Base-by-base conservation (phyloP, 2,113 vertebrate genomes). In the Garra rufa region DNA sequence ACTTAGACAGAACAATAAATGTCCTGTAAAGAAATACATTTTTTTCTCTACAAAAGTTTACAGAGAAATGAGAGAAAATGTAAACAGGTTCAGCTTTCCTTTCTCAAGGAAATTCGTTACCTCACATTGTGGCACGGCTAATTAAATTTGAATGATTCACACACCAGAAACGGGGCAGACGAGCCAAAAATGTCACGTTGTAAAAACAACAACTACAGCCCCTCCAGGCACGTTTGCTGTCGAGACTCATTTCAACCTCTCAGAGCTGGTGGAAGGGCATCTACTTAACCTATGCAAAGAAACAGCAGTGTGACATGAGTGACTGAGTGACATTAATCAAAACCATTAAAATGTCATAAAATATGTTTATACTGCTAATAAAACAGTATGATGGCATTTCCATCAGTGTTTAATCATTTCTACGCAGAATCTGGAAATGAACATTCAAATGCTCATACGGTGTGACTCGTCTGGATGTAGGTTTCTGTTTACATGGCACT, bases 201-300 rank as follows among this genome's bases (percentile, higher is more conserved):
- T 71, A 69, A 61, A 85, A 80, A 75, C 24, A 48, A 75, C 30
- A 77, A 67, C 30, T 43, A 43, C 9, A 55, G 75, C 21, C 38
- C 21, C 41, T 61, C 65, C n/a, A 43, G 50, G 71, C 30, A 69
- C 1, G 4, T 44, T 41, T 85, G 55, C 78, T n/a, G 57, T n/a
- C 34, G 44, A 41, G 77, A 81, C 70, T 26, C 38, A 46, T 28
- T 75, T 63, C 15, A 43, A 26, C 41, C 9, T 55, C 19, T 43
- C 17, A 38, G 28, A 80, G 38, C 15, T 46, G 75, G 48, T 13
- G 14, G 6, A 67, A 34, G 17, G 15, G n/a, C 9, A 52, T 57
- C 65, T 30, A 28, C n/a, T 7, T 52, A 14, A 50, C 43, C 57
- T 28, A 7, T 26, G 44, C 44, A 61, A 24, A 65, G 3, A 67